Percentiles rank a stretch among this genome's conserved stretches.
Evolutionary conservation across 2,797 vertebrate species (phyloP).

Genomic region (Sebastes glaucus): DNA sequence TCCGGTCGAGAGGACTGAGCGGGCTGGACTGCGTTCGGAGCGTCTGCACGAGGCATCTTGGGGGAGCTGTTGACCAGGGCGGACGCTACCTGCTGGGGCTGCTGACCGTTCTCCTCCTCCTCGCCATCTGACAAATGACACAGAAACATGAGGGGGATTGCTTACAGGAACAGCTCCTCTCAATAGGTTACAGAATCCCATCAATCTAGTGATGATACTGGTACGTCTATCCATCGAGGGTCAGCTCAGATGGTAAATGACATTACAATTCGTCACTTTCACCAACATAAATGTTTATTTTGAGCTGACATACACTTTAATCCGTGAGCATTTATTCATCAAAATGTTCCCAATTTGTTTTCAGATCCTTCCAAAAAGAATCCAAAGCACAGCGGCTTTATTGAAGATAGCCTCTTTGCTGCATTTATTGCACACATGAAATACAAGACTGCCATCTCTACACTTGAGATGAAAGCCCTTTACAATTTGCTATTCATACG

Average conservation of each 20-base stretch:
- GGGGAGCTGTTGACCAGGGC: slow-evolving; percentile 86
- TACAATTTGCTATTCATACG: slow-evolving; percentile 48
- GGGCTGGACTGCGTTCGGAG: slow-evolving; percentile 44
- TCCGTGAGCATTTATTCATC: slow-evolving; percentile 5
- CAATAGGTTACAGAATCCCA: neutral
- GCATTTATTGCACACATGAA: neutral
- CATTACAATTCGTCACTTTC: neutral
- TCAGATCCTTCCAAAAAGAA: slow-evolving; percentile 6
- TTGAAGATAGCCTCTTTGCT: neutral
- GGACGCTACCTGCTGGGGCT: slow-evolving; percentile 70
- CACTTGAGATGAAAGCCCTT: slow-evolving; percentile 21
- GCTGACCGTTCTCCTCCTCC: slow-evolving; percentile 75
- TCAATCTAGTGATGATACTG: neutral
- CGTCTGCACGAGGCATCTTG: slow-evolving; percentile 72
- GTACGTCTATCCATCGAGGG: neutral
- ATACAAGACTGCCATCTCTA: slow-evolving; percentile 2
- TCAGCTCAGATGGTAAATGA: neutral
- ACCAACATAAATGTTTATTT: neutral
- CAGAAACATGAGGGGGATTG: neutral
- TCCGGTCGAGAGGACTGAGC: slow-evolving; percentile 68
- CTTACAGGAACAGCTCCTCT: neutral
- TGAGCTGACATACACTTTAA: neutral
- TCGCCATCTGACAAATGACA: slow-evolving; percentile 60
- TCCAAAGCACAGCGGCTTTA: neutral
- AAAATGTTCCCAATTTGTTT: neutral